These are phyloP conservation scores for Lycocerus yunnanus DNA, from an alignment of 2,888 invertebrate species.

Conservation along the genomic window DNA sequence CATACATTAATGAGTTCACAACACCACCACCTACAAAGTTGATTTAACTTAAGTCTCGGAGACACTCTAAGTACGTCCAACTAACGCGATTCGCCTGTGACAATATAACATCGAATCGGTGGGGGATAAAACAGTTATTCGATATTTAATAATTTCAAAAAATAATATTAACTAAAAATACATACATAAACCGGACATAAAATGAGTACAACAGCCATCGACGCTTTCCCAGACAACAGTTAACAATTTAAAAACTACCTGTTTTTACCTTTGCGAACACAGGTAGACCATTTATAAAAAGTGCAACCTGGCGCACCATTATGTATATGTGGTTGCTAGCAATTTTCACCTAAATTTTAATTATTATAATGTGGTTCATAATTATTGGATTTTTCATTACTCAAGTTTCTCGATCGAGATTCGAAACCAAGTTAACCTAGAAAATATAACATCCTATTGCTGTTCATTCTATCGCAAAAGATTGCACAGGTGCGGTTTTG, in stretches of 20 bases:
- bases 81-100: slow-evolving; percentile 27
- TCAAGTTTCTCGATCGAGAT: not conserved
- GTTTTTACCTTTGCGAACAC: slow-evolving; percentile 6
- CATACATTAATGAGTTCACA: slow-evolving; percentile 34
- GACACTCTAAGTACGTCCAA: slow-evolving; percentile 23
- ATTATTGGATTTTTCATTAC: too few relatives aligned
- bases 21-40: slow-evolving; percentile 11
- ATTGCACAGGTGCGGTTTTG: too few relatives aligned
- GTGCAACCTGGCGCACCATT: slow-evolving; percentile 13
- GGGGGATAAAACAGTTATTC: slow-evolving; percentile 9
- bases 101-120: slow-evolving; percentile 11
- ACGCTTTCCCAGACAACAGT: not conserved
- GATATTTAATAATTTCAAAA: not conserved
- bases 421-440: too few relatives aligned
- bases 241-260: slow-evolving; percentile 17
- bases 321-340: slow-evolving; percentile 13
- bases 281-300: slow-evolving; percentile 8
- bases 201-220: slow-evolving; percentile 4
- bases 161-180: slow-evolving; percentile 1
- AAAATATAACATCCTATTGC: too few relatives aligned
- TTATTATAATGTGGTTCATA: too few relatives aligned
- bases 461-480: too few relatives aligned
- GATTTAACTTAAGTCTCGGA: slow-evolving; percentile 31
- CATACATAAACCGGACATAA: slow-evolving; percentile 2
- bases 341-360: not conserved